Percentiles rank a stretch among this genome's conserved stretches.
phyloP scores from a whole-genome alignment of 1,140 invertebrate genomes.

The Macrobrachium nipponense region DNA sequence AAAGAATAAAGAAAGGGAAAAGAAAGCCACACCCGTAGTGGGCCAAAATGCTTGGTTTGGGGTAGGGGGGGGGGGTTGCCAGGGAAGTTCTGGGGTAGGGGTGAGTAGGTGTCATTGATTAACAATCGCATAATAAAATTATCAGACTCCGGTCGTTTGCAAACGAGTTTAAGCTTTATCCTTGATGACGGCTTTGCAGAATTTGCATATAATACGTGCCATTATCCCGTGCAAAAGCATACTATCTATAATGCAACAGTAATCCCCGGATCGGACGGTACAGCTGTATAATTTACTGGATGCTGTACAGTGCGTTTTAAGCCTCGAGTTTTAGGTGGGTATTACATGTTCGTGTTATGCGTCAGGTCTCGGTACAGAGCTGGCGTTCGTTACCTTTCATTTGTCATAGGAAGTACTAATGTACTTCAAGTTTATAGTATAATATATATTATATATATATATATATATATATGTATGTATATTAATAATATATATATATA shows the following conservation, averaged over 20 bases:
- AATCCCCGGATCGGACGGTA: neutral
- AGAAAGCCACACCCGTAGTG: neutral
- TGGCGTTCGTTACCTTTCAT: too few relatives aligned
- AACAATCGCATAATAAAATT: slow-evolving; percentile 25
- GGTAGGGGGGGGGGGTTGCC: neutral
- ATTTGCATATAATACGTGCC: slow-evolving; percentile 52
- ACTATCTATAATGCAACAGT: neutral
- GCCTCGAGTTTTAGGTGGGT: too few relatives aligned
- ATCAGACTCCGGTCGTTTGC: slow-evolving; percentile 25
- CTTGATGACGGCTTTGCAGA: neutral
- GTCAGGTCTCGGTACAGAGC: too few relatives aligned
- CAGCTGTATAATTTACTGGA: too few relatives aligned
- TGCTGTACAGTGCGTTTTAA: too few relatives aligned
- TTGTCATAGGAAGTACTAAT: too few relatives aligned
- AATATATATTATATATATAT: too few relatives aligned
- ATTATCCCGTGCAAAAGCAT: slow-evolving; percentile 40
- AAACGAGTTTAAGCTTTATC: neutral
- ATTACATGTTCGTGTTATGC: too few relatives aligned
- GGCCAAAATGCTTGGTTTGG: neutral
- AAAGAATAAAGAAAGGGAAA: neutral
- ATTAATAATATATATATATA: too few relatives aligned
- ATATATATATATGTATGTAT: too few relatives aligned
- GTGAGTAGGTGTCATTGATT: slow-evolving; percentile 1
- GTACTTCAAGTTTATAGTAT: too few relatives aligned
- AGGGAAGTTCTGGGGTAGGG: slow-evolving; percentile 1